Base-by-base conservation (phyloP, 2,888 invertebrate genomes). In the Troides aeacus region DNA sequence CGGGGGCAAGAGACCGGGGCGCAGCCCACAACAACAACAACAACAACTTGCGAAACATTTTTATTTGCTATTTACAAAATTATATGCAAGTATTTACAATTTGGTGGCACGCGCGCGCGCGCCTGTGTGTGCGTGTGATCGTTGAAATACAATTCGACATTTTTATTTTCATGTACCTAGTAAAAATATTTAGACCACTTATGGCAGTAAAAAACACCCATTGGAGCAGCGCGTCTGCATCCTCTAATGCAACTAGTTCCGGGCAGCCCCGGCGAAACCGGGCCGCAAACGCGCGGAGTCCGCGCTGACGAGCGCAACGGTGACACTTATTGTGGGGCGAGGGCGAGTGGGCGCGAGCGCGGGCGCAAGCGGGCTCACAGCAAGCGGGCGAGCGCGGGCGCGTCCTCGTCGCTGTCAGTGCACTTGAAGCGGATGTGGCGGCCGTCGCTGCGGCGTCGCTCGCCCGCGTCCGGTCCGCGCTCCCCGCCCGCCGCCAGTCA, bases 401-500 rank as follows among this genome's bases (percentile, higher is more conserved):
- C 84, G 75, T 90, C 90, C 71, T 90, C 91, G 81, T 90, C 91
- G 82, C 87, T 88, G 82, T 88, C 88, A 74, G 67, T 85, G 81
- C 85, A 84, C 79, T 90, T 86, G 87, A 91, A 91, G 80, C 90
- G 89, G 76, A 91, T 90, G 84, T 84, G 89, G 7, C 89, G 83
- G 65, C 76, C 76, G 77, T 78, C 65, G 63, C 72, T 56, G 61
- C 73, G 56, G 74, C 68, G 59, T 73, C 74, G 72, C 72, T 53
- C 58, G 72, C 66, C 67, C 71, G 56, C 64, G 42, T 24, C 64
- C 62, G 71, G 57, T 68, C 68, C 62, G 56, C 59, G 71, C 23
- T 66, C 75, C 65, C 63, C 85, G 75, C 85, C 87, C 79, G 86
- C 94, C 93, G 94, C 93, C 93, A 95, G 96, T 96, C 96, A 96